A percentile compares a stretch with the other conserved stretches of the same genome.
phyloP scores from a whole-genome alignment of 2,113 vertebrate genomes.

The Labrus mixtus region DNA sequence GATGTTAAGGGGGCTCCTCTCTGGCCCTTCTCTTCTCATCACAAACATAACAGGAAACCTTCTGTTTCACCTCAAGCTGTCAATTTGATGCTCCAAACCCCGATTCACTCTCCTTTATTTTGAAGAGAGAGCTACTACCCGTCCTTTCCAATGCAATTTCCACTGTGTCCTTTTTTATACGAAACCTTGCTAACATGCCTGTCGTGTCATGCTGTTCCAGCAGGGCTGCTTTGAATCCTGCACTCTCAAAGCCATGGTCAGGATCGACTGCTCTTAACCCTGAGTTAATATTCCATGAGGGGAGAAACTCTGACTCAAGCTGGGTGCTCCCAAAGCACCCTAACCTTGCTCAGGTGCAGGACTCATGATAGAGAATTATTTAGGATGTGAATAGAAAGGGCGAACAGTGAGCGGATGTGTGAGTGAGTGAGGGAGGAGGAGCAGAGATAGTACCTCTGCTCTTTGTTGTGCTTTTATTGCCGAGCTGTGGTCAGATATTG shows the following conservation, averaged over 20 bases:
- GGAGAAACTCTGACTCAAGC: conserved; percentile 55
- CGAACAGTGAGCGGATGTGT: conserved; percentile 11
- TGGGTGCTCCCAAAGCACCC: conserved; percentile 37
- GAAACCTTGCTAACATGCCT: conserved; percentile 50
- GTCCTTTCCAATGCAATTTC: conserved; percentile 66
- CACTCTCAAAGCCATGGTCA: conserved; percentile 52
- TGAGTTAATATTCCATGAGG: conserved; percentile 74
- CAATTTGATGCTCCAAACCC: conserved; percentile 50
- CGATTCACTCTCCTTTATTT: conserved; percentile 41
- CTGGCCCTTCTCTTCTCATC: conserved; percentile 14
- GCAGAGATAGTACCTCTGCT: conserved; percentile 23
- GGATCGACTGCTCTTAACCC: conserved; percentile 65
- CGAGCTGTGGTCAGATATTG: conserved; percentile 51
- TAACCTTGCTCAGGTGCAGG: conserved; percentile 46
- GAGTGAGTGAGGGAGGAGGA: conserved; percentile 5
- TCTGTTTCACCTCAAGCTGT: conserved; percentile 46
- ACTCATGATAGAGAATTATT: conserved; percentile 80
- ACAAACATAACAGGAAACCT: conserved; percentile 9
- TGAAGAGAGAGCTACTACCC: conserved; percentile 20
- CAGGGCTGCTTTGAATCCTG: conserved; percentile 57
- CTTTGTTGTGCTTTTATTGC: conserved; percentile 51
- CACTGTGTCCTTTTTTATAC: conserved; percentile 50
- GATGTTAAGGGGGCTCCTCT: conserved; percentile 24
- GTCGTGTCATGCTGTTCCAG: conserved; percentile 38
- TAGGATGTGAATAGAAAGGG: conserved; percentile 59